Evolutionary conservation across 2,888 invertebrate genomes (phyloP), one percentile per base, ranked within the genome.

Genomic region (Agrilus mali): DNA sequence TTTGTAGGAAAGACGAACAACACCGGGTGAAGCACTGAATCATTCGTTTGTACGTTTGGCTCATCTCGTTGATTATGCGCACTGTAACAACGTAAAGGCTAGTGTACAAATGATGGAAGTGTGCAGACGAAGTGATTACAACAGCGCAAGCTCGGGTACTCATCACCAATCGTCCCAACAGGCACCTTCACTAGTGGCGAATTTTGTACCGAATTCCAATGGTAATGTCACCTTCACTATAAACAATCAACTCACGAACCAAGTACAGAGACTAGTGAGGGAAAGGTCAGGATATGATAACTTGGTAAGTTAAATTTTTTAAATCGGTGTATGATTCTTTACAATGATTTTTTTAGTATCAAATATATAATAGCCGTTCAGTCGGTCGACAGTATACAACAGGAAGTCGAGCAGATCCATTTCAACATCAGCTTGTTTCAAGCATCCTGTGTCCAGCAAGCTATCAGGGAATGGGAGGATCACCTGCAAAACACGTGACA

Each of bases 101-200:
- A 92, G 92, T 59, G 92, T 95, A 14, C 92, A 94, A 66, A 94
- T 95, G 86, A 96, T 96, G 95, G 95, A 96, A 72, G 79, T 80
- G 60, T 74, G 83, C 66, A 65, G 80, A 56, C 69, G 73, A 55
- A 72, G 64, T 55, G 66, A 69, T 48, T 66, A 65, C 54, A 65
- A 62, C 53, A 61, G 61, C 46, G 55, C 66, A 17, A 55, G 64
- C 41, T 55, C 64, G 16, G 56, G 60, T 48, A 55, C 69, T 31
- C 73, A 76, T 59, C 74, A 75, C 58, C 74, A 75, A 58, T 60
- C 61, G 41, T 50, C 64, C 33, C 59, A 60, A 44, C 65, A 62
- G 43, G 68, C 69, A 38, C 69, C 55, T 36, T 73, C 78, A 35
- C 68, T 82, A 53, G 82, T 84, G 17, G 81, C 82, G 35, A 84